Evolutionary conservation across 2,888 invertebrate genomes (phyloP).

Genomic region (Ormyrus labotus): DNA sequence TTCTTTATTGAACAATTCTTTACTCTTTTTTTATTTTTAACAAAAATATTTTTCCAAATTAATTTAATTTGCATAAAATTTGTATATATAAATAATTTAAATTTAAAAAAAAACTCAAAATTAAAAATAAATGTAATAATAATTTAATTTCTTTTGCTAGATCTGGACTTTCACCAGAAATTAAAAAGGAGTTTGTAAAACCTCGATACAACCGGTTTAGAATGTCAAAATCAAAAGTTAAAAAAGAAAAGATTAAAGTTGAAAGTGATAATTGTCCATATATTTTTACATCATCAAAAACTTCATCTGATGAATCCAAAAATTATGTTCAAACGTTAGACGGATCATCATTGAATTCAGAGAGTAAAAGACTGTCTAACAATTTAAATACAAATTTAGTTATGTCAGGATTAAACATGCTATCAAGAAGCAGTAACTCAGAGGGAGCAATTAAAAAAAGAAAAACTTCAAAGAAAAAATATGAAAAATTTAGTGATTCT

Average conservation of each 20-base stretch:
- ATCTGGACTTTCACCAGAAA: slow-evolving; percentile 25
- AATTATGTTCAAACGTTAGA: background rate
- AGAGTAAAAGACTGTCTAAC: background rate
- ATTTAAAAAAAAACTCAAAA: too few relatives aligned
- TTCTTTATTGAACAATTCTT: background rate
- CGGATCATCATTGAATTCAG: background rate
- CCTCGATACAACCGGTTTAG: background rate
- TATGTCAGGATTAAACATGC: background rate
- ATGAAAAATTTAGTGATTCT: background rate
- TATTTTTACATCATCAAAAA: background rate
- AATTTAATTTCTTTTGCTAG: slow-evolving; percentile 23
- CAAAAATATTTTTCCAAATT: background rate
- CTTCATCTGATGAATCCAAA: background rate
- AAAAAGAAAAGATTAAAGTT: slow-evolving; percentile 22
- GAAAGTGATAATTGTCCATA: slow-evolving; percentile 22
- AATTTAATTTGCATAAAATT: background rate
- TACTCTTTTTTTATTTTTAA: too few relatives aligned
- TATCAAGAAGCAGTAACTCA: background rate
- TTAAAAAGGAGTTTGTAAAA: slow-evolving; percentile 44
- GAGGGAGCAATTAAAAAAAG: background rate
- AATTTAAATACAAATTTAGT: background rate
- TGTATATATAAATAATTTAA: slow-evolving; percentile 7
- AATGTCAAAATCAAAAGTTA: slow-evolving; percentile 10
- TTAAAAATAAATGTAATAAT: background rate
- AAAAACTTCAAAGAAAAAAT: background rate